Percentiles rank a stretch among this genome's conserved stretches.
Conservation (phyloP, 2,888 invertebrate species). For the Melitaea athalia region DNA sequence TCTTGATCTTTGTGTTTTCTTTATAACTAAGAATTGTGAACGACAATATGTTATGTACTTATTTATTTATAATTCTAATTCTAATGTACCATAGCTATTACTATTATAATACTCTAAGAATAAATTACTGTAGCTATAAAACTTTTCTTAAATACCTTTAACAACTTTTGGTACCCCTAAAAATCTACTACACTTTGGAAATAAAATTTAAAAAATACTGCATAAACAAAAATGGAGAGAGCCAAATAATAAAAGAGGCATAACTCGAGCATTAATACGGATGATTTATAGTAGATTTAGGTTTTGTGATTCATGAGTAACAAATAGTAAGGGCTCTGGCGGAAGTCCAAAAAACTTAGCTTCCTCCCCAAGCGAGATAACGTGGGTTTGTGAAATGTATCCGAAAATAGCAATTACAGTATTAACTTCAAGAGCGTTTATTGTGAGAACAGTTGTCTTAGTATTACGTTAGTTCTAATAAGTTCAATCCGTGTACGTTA, state of each 20-base stretch:
- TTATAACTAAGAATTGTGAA: too few relatives aligned
- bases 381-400: constrained; percentile 36
- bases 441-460: constrained; percentile 10
- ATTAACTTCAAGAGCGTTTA: constrained; percentile 18
- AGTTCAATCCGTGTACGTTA: not conserved
- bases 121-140: too few relatives aligned
- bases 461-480: not conserved
- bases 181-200: too few relatives aligned
- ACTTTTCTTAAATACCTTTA: too few relatives aligned
- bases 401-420: constrained; percentile 38
- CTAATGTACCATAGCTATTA: too few relatives aligned
- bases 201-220: too few relatives aligned
- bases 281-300: not conserved
- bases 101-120: too few relatives aligned
- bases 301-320: constrained; percentile 10
- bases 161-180: too few relatives aligned
- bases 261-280: not conserved
- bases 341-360: constrained; percentile 37
- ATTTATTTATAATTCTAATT: too few relatives aligned
- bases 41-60: too few relatives aligned
- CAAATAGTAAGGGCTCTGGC: constrained; percentile 33
- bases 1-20: too few relatives aligned
- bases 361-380: constrained; percentile 35
- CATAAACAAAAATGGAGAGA: not conserved
- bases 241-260: not conserved